These are phyloP conservation scores for Cossypha caffra DNA, from an alignment of 2,797 vertebrate genomes.

Conservation along the genomic window DNA sequence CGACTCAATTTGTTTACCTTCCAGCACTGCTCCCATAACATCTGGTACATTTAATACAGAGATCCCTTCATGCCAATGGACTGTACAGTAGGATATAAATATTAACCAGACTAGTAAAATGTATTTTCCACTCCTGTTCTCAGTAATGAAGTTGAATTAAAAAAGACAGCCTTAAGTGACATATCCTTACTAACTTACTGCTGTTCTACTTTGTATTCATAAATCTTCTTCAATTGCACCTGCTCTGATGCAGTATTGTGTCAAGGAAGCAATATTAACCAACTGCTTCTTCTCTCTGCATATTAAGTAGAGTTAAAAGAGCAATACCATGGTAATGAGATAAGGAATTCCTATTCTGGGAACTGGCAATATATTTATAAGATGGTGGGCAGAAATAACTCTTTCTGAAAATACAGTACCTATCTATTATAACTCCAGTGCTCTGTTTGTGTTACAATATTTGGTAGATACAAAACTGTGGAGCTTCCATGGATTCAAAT, in stretches of 20 bases:
- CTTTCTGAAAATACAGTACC: not conserved
- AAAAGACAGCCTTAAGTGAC: constrained; percentile 37
- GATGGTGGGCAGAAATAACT: not conserved
- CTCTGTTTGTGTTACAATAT: not conserved
- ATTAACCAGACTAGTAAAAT: not conserved
- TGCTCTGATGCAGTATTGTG: constrained; percentile 66
- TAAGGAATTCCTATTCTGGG: constrained; percentile 29
- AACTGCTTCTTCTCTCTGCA: constrained; percentile 34
- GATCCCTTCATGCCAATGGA: not conserved
- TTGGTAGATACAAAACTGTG: not conserved
- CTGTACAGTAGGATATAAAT: not conserved
- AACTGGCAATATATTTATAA: constrained; percentile 12
- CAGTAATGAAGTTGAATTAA: constrained; percentile 28
- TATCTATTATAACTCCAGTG: not conserved
- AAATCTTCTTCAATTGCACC: constrained; percentile 58
- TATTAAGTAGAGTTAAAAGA: constrained; percentile 56
- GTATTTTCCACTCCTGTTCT: constrained; percentile 6
- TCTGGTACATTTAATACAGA: not conserved
- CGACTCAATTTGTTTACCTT: constrained; percentile 9
- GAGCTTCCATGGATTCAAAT: not conserved
- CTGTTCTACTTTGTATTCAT: constrained; percentile 69
- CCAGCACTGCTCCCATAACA: not conserved
- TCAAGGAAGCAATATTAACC: constrained; percentile 60
- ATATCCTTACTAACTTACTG: not conserved
- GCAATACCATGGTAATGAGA: not conserved